Conservation (phyloP, 2,113 vertebrate genomes). For the Cathartes aura region DNA sequence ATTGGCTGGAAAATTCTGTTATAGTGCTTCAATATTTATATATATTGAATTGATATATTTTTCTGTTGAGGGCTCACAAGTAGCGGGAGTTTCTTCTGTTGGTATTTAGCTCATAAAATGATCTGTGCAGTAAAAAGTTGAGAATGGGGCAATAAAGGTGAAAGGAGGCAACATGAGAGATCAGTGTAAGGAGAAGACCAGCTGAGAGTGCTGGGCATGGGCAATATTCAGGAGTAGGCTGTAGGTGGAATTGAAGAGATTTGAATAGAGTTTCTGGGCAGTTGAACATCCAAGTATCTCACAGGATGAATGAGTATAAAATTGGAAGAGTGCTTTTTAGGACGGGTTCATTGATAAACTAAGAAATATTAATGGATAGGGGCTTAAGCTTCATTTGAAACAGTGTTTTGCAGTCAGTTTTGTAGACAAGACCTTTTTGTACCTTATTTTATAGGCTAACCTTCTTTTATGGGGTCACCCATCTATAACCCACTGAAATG, state of each 20-base stretch:
- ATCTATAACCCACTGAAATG: neutral
- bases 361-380: neutral
- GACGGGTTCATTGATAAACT: neutral
- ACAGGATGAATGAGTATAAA: neutral
- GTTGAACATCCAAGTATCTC: neutral
- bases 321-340: neutral
- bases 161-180: neutral
- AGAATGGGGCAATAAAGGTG: neutral
- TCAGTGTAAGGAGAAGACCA: neutral
- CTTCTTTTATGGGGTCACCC: neutral
- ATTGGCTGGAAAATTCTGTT: neutral
- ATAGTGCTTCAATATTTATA: neutral
- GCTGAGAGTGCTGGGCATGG: neutral
- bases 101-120: neutral
- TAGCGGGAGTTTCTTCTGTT: neutral
- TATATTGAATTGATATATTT: neutral
- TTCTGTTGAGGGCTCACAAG: neutral
- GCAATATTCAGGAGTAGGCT: neutral
- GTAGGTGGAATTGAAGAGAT: neutral
- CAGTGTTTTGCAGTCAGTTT: neutral
- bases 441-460: neutral
- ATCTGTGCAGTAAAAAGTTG: neutral
- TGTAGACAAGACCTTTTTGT: neutral
- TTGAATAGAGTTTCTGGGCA: neutral
- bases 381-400: neutral